Evolutionary conservation across 2,888 invertebrate genomes (phyloP).

Genomic region (Phlogophora meticulosa): DNA sequence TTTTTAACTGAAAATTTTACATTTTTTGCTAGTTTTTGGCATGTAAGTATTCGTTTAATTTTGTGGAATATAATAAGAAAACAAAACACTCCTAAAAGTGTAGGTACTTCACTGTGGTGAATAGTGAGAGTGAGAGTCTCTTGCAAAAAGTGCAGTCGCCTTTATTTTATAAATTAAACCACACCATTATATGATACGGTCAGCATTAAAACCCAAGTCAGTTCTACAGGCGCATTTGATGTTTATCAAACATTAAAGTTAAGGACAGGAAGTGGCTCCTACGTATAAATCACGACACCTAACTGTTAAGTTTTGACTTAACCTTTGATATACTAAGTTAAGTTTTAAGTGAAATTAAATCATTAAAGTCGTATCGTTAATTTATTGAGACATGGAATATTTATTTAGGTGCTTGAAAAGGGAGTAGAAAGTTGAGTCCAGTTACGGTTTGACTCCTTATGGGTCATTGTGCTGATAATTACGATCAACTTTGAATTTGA

Average conservation of each 20-base stretch:
- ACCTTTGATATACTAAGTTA: constrained; percentile 68
- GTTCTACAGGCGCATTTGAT: constrained; percentile 74
- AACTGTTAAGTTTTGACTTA: constrained; percentile 76
- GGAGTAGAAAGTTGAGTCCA: constrained; percentile 18
- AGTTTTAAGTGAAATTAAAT: constrained; percentile 60
- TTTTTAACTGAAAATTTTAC: too few species aligned
- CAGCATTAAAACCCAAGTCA: constrained; percentile 73
- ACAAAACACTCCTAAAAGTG: too few species aligned
- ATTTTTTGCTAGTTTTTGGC: too few species aligned
- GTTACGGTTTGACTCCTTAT: too few species aligned
- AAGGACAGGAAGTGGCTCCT: constrained; percentile 79
- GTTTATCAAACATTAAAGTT: constrained; percentile 76
- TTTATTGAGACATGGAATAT: constrained; percentile 43
- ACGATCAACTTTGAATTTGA: too few species aligned
- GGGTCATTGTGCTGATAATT: too few species aligned
- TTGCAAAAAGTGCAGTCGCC: neutral
- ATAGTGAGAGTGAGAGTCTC: too few species aligned
- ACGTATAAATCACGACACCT: constrained; percentile 78
- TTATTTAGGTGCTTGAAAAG: constrained; percentile 3
- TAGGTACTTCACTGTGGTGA: too few species aligned
- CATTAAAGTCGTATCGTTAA: constrained; percentile 55
- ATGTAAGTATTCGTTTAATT: too few species aligned
- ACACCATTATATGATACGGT: constrained; percentile 38
- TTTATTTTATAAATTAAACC: constrained; percentile 57
- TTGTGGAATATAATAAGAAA: too few species aligned